Base-by-base conservation (phyloP, 2,797 vertebrate species). In the Ctenosaura bakeri region DNA sequence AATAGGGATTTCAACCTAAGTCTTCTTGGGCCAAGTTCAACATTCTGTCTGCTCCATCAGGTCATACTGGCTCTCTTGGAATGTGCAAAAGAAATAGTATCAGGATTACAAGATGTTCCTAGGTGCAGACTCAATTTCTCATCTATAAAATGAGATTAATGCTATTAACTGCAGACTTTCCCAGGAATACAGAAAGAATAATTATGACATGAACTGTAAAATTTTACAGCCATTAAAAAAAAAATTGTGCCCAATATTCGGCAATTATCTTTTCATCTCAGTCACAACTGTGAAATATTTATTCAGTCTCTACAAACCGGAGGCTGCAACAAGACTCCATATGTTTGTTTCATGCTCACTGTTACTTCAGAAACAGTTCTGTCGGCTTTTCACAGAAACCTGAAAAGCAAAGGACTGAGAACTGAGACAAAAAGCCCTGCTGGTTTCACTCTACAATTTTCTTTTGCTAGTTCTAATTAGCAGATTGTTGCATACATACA, bases 401-500 rank as follows among this genome's bases (percentile, higher is more conserved):
- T 32, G 66, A 91, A 92, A 80, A 76, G 76, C 81, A 90, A 90
- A 89, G 91, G 91, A 92, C 76, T 56, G 83, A 56, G 88, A 92
- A 90, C 18, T 69, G 76, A 85, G 93, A 94, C 85, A 87, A 92
- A 95, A 94, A 87, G 87, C 88, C 91, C 93, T 92, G 89, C 90
- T 94, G 93, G 91, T 93, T 93, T 90, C 92, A 90, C 89, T 69
- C 89, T 88, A 90, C 94, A 85, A 90, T 89, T 94, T 94, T 92
- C 91, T 89, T 83, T 35, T 32, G 24, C 87, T 79, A 90, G 32
- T 0, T 86, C 94, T 91, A 94, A 94, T 95, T 93, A 94, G 87
- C 5, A 92, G 89, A 92, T 84, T 90, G 88, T 90, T 89, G 89
- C 54, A 78, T 92, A 82, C 16, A 73, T 91, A 87, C 66, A 92